Evolutionary conservation across 1,140 invertebrate genomes (phyloP).

Genomic region (Dryas iulia): DNA sequence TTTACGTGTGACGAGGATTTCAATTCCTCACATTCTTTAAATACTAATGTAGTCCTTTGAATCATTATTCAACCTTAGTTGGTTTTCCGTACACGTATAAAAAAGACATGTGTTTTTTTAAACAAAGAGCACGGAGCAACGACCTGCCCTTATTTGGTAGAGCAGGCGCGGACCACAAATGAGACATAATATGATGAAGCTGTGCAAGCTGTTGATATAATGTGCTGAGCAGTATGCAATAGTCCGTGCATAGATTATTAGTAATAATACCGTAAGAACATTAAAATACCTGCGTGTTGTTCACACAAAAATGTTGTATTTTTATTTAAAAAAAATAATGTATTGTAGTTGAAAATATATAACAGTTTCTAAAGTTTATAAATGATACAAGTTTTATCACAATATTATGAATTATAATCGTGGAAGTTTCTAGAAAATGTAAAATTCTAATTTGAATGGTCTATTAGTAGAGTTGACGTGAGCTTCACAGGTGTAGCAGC

Average conservation of each 20-base stretch:
- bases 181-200: constrained; percentile 42
- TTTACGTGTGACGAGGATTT: constrained; percentile 41
- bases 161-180: constrained; percentile 58
- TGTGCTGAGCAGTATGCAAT: constrained; percentile 4
- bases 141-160: constrained; percentile 77
- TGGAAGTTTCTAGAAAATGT: constrained; percentile 2
- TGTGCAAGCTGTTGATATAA: constrained; percentile 8
- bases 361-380: neutral
- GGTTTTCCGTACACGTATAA: constrained; percentile 64
- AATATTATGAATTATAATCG: neutral
- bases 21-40: constrained; percentile 49
- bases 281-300: neutral
- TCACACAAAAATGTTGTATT: too few species aligned
- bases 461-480: constrained; percentile 68
- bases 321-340: too few species aligned
- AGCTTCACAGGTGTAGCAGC: constrained; percentile 67
- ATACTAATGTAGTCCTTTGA: constrained; percentile 54
- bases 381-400: neutral
- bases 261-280: neutral
- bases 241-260: neutral
- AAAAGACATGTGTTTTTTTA: constrained; percentile 71
- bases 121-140: constrained; percentile 72
- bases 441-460: constrained; percentile 60
- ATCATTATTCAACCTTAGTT: constrained; percentile 60
- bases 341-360: neutral